phyloP scores from a whole-genome alignment of 2,888 invertebrate species.

The Gastrophysa polygoni region DNA sequence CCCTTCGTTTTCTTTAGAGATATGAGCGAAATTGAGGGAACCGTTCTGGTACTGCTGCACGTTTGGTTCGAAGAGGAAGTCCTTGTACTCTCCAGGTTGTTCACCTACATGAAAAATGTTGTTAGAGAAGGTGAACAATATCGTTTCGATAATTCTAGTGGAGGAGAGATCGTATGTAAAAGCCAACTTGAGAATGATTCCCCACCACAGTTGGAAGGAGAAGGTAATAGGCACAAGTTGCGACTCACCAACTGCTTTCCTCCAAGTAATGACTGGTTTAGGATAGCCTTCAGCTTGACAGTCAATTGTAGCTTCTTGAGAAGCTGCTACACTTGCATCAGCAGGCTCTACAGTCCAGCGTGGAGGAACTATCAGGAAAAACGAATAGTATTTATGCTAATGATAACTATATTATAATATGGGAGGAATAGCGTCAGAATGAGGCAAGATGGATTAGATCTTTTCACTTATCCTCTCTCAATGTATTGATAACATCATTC shows the following conservation, averaged over 20 bases:
- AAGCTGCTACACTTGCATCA: slow-evolving; percentile 81
- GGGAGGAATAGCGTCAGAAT: too few species aligned
- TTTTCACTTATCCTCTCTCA: too few species aligned
- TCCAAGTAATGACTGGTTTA: slow-evolving; percentile 86
- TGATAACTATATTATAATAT: too few species aligned
- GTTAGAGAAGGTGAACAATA: too few species aligned
- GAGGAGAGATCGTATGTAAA: too few species aligned
- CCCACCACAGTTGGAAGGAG: too few species aligned
- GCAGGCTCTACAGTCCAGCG: slow-evolving; percentile 87
- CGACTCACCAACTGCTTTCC: slow-evolving; percentile 78
- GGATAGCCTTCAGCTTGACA: slow-evolving; percentile 94
- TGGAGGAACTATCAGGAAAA: slow-evolving; percentile 74
- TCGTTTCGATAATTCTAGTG: too few species aligned
- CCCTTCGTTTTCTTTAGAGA: slow-evolving; percentile 86
- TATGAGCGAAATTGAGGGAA: slow-evolving; percentile 80
- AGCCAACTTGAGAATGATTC: too few species aligned
- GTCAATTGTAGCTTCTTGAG: slow-evolving; percentile 82
- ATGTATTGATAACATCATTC: too few species aligned
- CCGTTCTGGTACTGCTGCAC: slow-evolving; percentile 82
- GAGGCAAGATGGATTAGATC: too few species aligned
- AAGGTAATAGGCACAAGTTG: too few species aligned
- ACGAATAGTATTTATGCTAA: slow-evolving; percentile 25
- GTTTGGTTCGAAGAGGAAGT: slow-evolving; percentile 79
- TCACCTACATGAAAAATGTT: slow-evolving; percentile 61
- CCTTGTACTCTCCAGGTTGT: slow-evolving; percentile 80